Evolutionary conservation across 2,888 invertebrate species (phyloP).

Genomic region (Drosophila picticornis): DNA sequence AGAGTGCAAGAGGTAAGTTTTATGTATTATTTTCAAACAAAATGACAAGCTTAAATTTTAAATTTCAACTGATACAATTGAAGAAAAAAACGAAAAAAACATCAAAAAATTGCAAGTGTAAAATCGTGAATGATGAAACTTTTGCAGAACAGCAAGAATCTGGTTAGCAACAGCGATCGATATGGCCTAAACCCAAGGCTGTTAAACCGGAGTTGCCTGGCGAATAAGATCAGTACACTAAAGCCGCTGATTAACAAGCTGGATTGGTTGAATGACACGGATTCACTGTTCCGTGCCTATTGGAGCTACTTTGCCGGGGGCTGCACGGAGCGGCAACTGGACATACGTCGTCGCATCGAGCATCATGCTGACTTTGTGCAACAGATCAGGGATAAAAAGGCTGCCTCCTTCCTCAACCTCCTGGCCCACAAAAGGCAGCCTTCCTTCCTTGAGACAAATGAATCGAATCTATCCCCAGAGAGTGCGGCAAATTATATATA

Average conservation of each 20-base stretch:
- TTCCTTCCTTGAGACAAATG: too few species aligned
- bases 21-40: neutral
- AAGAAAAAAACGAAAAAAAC: neutral
- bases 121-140: constrained; percentile 10
- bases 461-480: neutral
- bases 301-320: constrained; percentile 59
- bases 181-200: constrained; percentile 14
- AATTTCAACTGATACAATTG: neutral
- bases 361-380: constrained; percentile 26
- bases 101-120: constrained; percentile 30
- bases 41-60: constrained; percentile 23
- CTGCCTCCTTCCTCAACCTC: constrained; percentile 3
- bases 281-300: constrained; percentile 39
- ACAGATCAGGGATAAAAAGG: neutral
- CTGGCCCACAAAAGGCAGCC: neutral
- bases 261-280: constrained; percentile 17
- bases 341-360: constrained; percentile 41
- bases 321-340: constrained; percentile 32
- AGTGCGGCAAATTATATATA: constrained; percentile 18
- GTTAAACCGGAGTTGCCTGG: constrained; percentile 34
- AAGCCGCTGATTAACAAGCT: constrained; percentile 32
- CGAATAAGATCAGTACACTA: constrained; percentile 1
- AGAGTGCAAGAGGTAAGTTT: neutral
- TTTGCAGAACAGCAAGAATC: neutral
- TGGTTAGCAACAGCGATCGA: neutral